A percentile compares a stretch with the other conserved stretches of the same genome.
Conservation (phyloP, 64 coral and sea anemone species). For the Stylophora pistillata region DNA sequence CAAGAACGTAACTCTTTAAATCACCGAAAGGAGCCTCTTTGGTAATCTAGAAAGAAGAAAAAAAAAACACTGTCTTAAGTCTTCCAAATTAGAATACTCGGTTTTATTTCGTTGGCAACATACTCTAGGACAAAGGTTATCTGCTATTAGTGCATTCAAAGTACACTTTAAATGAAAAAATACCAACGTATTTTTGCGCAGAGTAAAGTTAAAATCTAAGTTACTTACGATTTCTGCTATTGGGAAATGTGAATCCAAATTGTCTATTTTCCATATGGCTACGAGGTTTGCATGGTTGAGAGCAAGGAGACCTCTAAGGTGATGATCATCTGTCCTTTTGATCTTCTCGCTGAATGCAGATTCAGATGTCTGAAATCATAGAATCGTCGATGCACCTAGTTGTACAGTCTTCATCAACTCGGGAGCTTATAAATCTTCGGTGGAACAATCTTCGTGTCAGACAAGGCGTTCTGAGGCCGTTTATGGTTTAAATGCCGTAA, state of each 20-base stretch:
- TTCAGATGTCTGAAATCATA: neutral
- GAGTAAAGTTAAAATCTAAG: neutral
- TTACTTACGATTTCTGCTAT: neutral
- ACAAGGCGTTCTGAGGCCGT: too few species aligned
- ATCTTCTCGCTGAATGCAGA: neutral
- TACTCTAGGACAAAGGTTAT: neutral
- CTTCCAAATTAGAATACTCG: neutral
- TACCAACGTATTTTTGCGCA: too few species aligned
- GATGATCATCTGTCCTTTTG: neutral
- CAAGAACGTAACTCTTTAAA: constrained; percentile 41
- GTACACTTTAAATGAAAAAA: neutral
- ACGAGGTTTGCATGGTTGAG: constrained; percentile 6
- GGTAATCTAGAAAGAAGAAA: constrained; percentile 15
- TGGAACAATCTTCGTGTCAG: too few species aligned
- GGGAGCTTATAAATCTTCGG: too few species aligned
- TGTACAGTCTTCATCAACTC: too few species aligned
- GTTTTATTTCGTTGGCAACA: too few species aligned
- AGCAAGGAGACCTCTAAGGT: neutral
- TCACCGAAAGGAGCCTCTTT: constrained; percentile 5
- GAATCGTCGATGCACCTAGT: too few species aligned
- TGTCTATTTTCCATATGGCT: neutral
- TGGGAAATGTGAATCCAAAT: neutral
- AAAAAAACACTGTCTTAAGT: too few species aligned
- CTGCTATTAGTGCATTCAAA: neutral
- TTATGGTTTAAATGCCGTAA: too few species aligned